Conservation (phyloP, 2,113 vertebrate genomes). For the Geococcyx californianus region DNA sequence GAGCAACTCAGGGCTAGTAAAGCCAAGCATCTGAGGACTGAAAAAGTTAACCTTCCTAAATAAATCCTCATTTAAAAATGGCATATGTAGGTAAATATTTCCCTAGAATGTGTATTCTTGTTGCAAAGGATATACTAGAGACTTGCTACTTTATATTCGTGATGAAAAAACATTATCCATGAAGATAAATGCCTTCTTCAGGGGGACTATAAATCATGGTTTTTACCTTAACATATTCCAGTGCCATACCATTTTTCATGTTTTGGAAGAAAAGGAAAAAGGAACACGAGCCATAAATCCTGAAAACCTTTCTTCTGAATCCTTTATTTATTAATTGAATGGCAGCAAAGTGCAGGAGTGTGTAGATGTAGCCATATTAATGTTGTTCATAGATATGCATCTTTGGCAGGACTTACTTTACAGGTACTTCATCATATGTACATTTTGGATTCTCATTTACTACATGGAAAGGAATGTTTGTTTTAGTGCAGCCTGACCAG, state of each 20-base stretch:
- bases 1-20: not conserved
- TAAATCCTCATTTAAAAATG: not conserved
- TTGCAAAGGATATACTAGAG: not conserved
- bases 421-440: not conserved
- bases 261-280: not conserved
- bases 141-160: not conserved
- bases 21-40: not conserved
- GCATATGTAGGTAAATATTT: not conserved
- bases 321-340: not conserved
- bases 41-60: not conserved
- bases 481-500: not conserved
- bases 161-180: not conserved
- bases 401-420: not conserved
- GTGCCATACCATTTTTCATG: not conserved
- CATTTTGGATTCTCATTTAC: not conserved
- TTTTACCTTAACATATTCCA: constrained; percentile 8
- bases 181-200: constrained; percentile 27
- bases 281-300: not conserved
- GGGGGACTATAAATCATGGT: not conserved
- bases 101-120: not conserved
- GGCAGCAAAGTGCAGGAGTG: not conserved
- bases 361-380: not conserved
- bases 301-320: not conserved
- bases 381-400: not conserved
- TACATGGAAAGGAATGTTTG: not conserved